Evolutionary conservation across 1,140 invertebrate genomes (phyloP).

Genomic region (Papilio dardanus): DNA sequence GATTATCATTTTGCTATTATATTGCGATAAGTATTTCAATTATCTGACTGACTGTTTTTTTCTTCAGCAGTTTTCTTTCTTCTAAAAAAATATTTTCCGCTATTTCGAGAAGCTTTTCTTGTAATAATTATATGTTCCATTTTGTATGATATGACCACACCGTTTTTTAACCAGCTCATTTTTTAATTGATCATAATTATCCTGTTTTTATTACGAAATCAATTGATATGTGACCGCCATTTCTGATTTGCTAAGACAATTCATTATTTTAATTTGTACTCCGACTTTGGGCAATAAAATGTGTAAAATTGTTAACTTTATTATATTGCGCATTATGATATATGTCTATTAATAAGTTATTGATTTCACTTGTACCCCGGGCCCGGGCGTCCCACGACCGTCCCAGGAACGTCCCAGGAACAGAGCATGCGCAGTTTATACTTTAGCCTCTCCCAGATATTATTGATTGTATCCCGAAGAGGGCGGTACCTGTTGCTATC

Average conservation of each 20-base stretch:
- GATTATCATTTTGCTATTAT: neutral
- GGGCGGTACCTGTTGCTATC: neutral
- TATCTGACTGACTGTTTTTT: too few species aligned
- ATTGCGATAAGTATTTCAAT: neutral
- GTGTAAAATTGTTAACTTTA: neutral
- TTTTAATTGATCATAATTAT: too few species aligned
- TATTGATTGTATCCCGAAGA: conserved; percentile 4
- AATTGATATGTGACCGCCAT: neutral
- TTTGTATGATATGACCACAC: neutral
- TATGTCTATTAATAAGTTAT: neutral
- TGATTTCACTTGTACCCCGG: neutral
- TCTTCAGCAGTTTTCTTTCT: too few species aligned
- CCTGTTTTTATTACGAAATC: too few species aligned
- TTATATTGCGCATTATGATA: neutral
- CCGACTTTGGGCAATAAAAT: too few species aligned
- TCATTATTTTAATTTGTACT: too few species aligned
- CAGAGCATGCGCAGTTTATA: neutral
- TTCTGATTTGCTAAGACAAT: neutral
- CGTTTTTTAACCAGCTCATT: too few species aligned
- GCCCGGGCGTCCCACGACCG: neutral
- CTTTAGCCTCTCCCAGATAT: neutral
- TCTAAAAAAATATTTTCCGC: neutral
- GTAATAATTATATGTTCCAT: neutral
- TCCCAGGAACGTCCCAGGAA: neutral
- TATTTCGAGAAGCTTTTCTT: neutral